Conservation (phyloP, 1,140 invertebrate species). For the Calliopsis andreniformis region DNA sequence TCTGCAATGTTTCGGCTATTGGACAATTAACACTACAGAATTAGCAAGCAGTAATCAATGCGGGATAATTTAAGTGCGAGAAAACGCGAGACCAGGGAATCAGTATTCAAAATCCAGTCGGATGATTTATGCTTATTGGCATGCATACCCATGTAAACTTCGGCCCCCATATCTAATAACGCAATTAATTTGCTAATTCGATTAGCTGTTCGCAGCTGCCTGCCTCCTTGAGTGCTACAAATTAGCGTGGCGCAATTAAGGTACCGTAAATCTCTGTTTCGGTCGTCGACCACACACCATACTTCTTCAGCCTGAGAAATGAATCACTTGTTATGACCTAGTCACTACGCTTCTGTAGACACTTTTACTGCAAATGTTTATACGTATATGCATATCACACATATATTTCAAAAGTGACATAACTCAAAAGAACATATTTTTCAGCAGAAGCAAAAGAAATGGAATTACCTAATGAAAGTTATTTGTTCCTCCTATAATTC, state of each 20-base stretch:
- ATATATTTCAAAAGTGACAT: no score
- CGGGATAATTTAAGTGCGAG: neutral
- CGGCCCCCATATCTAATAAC: constrained; percentile 46
- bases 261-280: constrained; percentile 52
- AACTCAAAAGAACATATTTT: no score
- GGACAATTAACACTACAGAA: constrained; percentile 43
- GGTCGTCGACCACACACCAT: constrained; percentile 2
- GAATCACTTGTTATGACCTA: no score
- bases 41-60: constrained; percentile 13
- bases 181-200: constrained; percentile 70
- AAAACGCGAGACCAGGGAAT: neutral
- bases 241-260: constrained; percentile 53
- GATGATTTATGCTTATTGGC: constrained; percentile 63
- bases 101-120: constrained; percentile 57
- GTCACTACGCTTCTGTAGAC: no score
- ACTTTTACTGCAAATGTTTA: no score
- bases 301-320: no score
- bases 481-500: no score
- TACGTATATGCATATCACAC: no score
- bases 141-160: constrained; percentile 2
- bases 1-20: constrained; percentile 29
- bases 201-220: constrained; percentile 54
- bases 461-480: no score
- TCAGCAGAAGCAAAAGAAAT: no score
- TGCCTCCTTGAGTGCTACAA: constrained; percentile 40